Evolutionary conservation across 2,888 invertebrate species (phyloP), one percentile per base, ranked within the genome.

Genomic region (Melanostoma scalare): DNA sequence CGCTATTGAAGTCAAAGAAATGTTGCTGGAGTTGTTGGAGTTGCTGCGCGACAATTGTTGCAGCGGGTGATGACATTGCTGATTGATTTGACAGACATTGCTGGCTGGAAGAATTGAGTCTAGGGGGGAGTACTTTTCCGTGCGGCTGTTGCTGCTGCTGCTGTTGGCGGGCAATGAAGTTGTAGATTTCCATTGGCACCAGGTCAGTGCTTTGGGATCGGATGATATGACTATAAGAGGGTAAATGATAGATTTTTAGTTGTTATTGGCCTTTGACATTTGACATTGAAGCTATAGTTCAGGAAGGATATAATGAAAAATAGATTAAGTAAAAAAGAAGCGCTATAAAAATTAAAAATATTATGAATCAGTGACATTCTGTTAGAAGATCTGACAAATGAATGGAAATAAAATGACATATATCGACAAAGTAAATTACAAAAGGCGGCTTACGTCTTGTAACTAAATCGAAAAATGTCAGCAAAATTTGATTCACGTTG

Each of bases 131-230:
- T 87, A 88, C 86, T 86, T 87, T 87, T 73, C 88, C 88, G 58
- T 77, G 61, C 63, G 75, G 30, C 10, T 80, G 76, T 38, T 44
- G 65, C 44, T 65, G 74, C n/a, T 56, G 50, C 38, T 68, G 81
- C 38, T 87, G 88, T 61, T 87, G 87, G 56, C 87, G 87, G 35
- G 87, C 86, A 81, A 88, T 69, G 77, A 86, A 86, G 65, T 86
- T 86, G 79, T 89, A 88, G 53, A 88, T 86, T 86, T 89, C 89
- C 88, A 89, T 88, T 77, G 89, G 87, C 85, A 89, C 87, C 86
- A 88, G 77, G 86, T 89, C 89, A 82, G 89, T 88, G 86, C 89
- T 89, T 88, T 89, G 89, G 78, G 89, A 89, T 88, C 89, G 88
- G 86, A 89, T 86, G 86, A 89, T 87, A 76, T 88, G 88, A 78